Percentiles rank a stretch among this genome's conserved stretches.
Conservation (phyloP, 2,797 vertebrate species). For the Sparidentex hasta region DNA sequence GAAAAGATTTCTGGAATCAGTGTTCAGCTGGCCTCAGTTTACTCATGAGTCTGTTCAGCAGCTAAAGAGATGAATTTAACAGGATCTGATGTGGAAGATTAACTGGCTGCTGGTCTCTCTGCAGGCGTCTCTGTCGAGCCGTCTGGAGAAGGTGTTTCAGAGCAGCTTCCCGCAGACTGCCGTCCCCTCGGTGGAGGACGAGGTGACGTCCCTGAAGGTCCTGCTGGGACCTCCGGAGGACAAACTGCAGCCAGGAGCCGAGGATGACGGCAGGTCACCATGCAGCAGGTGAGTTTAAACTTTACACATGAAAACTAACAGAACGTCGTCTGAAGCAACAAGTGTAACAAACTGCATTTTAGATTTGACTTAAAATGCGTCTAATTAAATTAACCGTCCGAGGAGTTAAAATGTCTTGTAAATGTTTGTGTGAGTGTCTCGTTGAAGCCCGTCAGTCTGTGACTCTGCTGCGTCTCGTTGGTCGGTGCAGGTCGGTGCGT, state of each 20-base stretch:
- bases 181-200: conserved; percentile 78
- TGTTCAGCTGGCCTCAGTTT: background rate
- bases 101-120: conserved; percentile 45
- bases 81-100: background rate
- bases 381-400: no score
- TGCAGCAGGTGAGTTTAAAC: conserved; percentile 61
- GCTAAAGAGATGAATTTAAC: no score
- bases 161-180: conserved; percentile 89
- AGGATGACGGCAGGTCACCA: background rate
- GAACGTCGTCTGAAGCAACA: background rate
- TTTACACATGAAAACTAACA: background rate
- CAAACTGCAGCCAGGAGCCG: conserved; percentile 42
- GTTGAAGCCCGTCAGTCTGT: background rate
- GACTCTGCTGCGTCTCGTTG: background rate
- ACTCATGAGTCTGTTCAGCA: no score
- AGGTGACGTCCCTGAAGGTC: conserved; percentile 85
- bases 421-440: background rate
- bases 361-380: no score
- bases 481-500: conserved; percentile 79
- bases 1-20: background rate
- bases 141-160: conserved; percentile 92
- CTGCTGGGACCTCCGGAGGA: conserved; percentile 85
- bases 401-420: no score
- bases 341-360: no score
- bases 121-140: conserved; percentile 87